These are phyloP conservation scores for Anguilla rostrata DNA, from an alignment of 2,113 vertebrate genomes.

Conservation along the genomic window DNA sequence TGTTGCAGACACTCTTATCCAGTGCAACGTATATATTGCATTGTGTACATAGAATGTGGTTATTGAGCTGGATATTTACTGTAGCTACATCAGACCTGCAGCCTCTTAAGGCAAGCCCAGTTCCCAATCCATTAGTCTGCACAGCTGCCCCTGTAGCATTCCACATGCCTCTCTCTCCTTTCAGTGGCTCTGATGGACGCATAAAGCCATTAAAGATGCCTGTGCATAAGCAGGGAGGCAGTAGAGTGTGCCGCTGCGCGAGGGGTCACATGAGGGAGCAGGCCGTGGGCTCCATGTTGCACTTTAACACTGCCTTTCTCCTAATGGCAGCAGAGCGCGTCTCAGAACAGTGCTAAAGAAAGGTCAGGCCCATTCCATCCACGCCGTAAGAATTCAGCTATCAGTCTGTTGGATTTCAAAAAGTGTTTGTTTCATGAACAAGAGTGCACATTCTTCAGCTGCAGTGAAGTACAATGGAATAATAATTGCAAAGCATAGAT, in stretches of 20 bases:
- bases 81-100: too few relatives aligned
- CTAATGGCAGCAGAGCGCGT: neutral
- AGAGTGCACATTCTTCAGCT: too few relatives aligned
- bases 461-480: too few relatives aligned
- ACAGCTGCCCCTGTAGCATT: too few relatives aligned
- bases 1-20: too few relatives aligned
- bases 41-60: too few relatives aligned
- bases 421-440: too few relatives aligned
- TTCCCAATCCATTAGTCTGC: neutral
- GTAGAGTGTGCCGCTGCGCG: conserved; percentile 31
- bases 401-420: neutral
- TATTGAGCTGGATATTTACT: too few relatives aligned
- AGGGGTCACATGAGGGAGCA: neutral
- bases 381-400: neutral
- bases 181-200: conserved; percentile 29
- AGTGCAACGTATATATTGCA: too few relatives aligned
- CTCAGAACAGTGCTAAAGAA: neutral
- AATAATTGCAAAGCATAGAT: too few relatives aligned
- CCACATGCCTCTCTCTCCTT: neutral
- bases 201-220: conserved; percentile 27
- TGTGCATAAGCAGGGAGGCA: neutral
- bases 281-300: neutral
- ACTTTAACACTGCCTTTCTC: neutral
- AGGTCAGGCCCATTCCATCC: neutral
- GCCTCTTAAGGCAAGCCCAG: too few relatives aligned